Evolutionary conservation across 2,888 invertebrate species (phyloP).

Genomic region (Alviniconcha strummeri): DNA sequence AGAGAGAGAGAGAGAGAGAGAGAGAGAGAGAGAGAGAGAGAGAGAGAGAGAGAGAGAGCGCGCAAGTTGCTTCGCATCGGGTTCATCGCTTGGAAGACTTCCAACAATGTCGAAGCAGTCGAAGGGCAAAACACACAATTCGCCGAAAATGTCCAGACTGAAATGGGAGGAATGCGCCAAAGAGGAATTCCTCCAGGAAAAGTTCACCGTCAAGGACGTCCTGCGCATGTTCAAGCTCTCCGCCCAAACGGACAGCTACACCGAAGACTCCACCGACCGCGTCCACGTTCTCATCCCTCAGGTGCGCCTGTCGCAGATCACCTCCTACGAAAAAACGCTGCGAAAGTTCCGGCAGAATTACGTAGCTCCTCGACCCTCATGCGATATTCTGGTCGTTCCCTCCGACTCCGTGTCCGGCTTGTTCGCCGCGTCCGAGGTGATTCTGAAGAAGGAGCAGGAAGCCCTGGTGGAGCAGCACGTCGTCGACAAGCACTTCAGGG

Average conservation of each 20-base stretch:
- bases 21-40: too few relatives aligned
- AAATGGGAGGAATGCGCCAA: too few relatives aligned
- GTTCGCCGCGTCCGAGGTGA: not conserved
- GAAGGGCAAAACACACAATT: too few relatives aligned
- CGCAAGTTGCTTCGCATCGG: too few relatives aligned
- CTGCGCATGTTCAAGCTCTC: constrained; percentile 14
- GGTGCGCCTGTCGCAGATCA: not conserved
- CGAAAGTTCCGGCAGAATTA: too few relatives aligned
- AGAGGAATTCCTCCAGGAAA: not conserved
- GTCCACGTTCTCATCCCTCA: not conserved
- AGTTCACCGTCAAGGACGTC: constrained; percentile 16
- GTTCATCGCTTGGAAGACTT: too few relatives aligned
- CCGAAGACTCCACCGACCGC: not conserved
- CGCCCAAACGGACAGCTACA: not conserved
- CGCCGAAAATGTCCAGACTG: too few relatives aligned
- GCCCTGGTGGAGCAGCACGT: not conserved
- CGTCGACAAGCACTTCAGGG: not conserved
- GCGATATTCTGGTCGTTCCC: not conserved
- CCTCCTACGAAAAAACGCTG: not conserved
- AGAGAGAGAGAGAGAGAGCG: too few relatives aligned
- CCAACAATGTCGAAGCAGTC: too few relatives aligned
- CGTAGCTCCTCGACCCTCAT: not conserved
- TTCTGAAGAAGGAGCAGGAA: not conserved
- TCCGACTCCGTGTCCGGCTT: not conserved
- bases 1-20: too few relatives aligned